Conservation (phyloP, 2,797 vertebrate genomes). For the Lepus townsendii region DNA sequence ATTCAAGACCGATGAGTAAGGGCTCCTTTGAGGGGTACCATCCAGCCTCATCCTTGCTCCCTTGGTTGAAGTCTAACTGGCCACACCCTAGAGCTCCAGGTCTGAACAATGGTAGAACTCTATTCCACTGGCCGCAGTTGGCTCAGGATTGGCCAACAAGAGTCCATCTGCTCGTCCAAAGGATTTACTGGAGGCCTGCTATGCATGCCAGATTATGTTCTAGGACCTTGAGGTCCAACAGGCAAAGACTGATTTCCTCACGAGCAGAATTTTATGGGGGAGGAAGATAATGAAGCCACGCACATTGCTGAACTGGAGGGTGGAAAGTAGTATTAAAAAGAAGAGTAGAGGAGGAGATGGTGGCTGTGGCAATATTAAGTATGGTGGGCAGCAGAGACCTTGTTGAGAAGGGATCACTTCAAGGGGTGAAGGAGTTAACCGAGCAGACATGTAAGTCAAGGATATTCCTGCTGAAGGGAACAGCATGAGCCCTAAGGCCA, state of each 20-base stretch:
- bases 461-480: neutral
- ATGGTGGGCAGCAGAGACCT: neutral
- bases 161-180: neutral
- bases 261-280: neutral
- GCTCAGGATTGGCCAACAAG: neutral
- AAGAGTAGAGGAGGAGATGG: neutral
- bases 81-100: neutral
- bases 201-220: neutral
- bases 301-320: no score
- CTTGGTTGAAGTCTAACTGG: neutral
- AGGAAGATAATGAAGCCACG: neutral
- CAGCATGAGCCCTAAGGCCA: rapidly evolving
- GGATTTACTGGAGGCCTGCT: neutral
- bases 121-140: rapidly evolving
- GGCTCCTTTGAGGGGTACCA: neutral
- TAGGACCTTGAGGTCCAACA: neutral
- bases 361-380: no score
- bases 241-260: neutral
- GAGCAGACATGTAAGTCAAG: neutral
- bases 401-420: neutral
- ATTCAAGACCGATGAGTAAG: no score
- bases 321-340: neutral
- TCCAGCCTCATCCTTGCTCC: no score
- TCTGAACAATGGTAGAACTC: neutral
- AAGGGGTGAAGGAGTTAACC: neutral